Conservation (phyloP, 92 coral and sea anemone genomes). For the Porites rus region DNA sequence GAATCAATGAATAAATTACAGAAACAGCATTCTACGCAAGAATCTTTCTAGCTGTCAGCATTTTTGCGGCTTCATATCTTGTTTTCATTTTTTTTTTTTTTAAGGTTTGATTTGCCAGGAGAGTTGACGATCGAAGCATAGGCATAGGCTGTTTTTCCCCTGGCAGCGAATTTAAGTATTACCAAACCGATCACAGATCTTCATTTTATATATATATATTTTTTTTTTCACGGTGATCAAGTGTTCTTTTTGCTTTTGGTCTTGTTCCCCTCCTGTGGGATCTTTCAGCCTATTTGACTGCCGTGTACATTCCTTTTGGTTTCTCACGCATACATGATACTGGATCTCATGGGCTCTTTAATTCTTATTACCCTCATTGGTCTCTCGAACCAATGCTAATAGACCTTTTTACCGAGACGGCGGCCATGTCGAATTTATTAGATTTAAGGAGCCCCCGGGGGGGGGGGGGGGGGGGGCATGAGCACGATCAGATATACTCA, state of each 20-base stretch:
- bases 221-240: background rate
- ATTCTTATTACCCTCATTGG: background rate
- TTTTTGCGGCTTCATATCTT: background rate
- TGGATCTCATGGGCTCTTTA: background rate
- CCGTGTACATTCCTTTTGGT: conserved; percentile 44
- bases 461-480: no score
- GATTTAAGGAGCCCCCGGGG: no score
- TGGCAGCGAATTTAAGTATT: no score
- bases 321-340: conserved; percentile 21
- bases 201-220: no score
- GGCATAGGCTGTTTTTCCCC: no score
- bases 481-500: no score
- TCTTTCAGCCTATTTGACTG: conserved; percentile 30
- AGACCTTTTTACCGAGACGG: no score
- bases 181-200: background rate
- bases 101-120: background rate
- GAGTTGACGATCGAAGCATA: background rate
- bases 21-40: background rate
- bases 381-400: conserved; percentile 29
- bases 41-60: background rate
- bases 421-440: no score
- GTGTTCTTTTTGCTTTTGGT: conserved; percentile 16
- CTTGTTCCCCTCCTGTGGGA: conserved; percentile 53
- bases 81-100: background rate
- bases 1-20: conserved; percentile 2